A percentile compares a stretch with the other conserved stretches of the same genome.
Conservation (phyloP, 2,888 invertebrate genomes). For the Yponomeuta sedellus region DNA sequence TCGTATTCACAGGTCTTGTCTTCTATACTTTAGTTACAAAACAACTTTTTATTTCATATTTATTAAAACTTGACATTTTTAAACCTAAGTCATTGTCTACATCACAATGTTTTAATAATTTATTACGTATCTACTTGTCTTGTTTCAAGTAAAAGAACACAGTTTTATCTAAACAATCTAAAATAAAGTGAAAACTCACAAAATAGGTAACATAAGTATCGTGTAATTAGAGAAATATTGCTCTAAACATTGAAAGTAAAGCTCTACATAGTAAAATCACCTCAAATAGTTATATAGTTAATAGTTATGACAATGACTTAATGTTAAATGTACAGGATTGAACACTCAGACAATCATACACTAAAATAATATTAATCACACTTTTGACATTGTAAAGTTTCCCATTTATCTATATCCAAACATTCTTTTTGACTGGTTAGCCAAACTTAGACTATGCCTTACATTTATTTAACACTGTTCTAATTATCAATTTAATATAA, state of each 20-base stretch:
- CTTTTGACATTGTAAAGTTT: slow-evolving; percentile 76
- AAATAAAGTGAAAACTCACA: not conserved
- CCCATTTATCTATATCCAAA: slow-evolving; percentile 67
- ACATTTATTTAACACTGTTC: slow-evolving; percentile 40
- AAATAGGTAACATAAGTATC: not conserved
- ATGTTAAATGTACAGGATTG: slow-evolving; percentile 56
- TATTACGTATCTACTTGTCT: not conserved
- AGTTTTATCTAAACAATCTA: not conserved
- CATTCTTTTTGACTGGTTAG: slow-evolving; percentile 68
- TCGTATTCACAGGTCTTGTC: slow-evolving; percentile 68
- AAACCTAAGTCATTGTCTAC: slow-evolving; percentile 70
- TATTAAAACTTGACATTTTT: slow-evolving; percentile 63
- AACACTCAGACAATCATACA: slow-evolving; percentile 58
- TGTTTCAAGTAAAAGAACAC: not conserved
- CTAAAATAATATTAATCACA: slow-evolving; percentile 73
- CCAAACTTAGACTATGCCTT: slow-evolving; percentile 59
- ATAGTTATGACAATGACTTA: slow-evolving; percentile 59
- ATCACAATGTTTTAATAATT: slow-evolving; percentile 13
- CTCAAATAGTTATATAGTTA: not conserved
- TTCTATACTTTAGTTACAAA: slow-evolving; percentile 70
- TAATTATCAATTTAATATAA: slow-evolving; percentile 67
- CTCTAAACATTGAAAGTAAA: not conserved
- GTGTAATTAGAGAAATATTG: not conserved
- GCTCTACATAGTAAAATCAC: not conserved
- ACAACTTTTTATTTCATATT: slow-evolving; percentile 63